A percentile compares a stretch with the other conserved stretches of the same genome.
These are phyloP conservation scores for Machimus atricapillus DNA, from an alignment of 2,888 invertebrate genomes.

Conservation along the genomic window DNA sequence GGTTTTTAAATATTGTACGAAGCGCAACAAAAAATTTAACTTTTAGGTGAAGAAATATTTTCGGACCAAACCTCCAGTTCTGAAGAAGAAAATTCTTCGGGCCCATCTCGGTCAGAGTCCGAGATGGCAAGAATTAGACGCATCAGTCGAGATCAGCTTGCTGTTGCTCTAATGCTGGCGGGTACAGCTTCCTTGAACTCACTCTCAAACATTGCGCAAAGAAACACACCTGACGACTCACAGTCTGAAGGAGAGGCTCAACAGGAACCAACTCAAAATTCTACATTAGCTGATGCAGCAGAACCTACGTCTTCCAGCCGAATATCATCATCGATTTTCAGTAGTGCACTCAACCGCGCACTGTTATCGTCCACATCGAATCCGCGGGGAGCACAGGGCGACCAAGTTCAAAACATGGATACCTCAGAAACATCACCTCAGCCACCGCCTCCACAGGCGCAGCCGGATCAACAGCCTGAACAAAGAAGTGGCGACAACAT, in stretches of 20 bases:
- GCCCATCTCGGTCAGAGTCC: constrained; percentile 53
- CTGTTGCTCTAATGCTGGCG: constrained; percentile 57
- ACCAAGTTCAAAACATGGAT: constrained; percentile 50
- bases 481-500: constrained; percentile 53
- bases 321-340: constrained; percentile 82
- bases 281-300: background rate
- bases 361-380: constrained; percentile 58
- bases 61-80: constrained; percentile 60
- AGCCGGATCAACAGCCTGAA: background rate
- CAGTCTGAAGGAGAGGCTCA: background rate
- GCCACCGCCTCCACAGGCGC: background rate
- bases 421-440: constrained; percentile 47
- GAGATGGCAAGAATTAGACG: constrained; percentile 58
- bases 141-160: constrained; percentile 60
- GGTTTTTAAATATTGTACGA: background rate
- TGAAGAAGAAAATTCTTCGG: constrained; percentile 60
- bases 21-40: background rate
- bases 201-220: constrained; percentile 60
- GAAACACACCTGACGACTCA: constrained; percentile 53
- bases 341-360: constrained; percentile 78
- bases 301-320: constrained; percentile 19
- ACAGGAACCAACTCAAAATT: background rate
- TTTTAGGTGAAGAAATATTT: constrained; percentile 55
- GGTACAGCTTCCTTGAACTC: constrained; percentile 59
- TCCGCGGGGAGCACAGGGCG: background rate